Conservation (phyloP, 2,113 vertebrate genomes). For the Eptatretus burgeri region DNA sequence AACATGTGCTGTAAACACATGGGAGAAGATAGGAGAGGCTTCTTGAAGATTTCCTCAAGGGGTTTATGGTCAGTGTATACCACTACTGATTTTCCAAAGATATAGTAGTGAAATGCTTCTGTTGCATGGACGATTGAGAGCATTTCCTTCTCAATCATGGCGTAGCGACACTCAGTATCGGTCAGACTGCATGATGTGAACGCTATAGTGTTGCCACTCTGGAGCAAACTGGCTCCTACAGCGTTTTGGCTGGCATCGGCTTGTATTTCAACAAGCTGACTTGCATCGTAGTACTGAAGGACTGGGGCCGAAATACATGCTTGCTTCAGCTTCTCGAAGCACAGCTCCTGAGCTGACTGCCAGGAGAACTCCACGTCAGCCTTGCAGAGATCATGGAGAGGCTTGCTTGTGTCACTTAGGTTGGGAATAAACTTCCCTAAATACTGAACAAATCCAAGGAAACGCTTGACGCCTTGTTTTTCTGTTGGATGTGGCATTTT, state of each 20-base stretch:
- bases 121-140: neutral
- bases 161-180: neutral
- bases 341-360: neutral
- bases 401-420: neutral
- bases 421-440: conserved; percentile 1
- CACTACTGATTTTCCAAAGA: neutral
- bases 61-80: neutral
- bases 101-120: conserved; percentile 1
- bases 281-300: neutral
- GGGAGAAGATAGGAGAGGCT: conserved; percentile 4
- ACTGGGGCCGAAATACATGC: neutral
- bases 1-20: neutral
- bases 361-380: neutral
- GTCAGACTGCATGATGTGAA: neutral
- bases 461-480: neutral
- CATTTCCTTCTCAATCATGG: neutral
- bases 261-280: neutral
- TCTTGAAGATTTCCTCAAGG: neutral
- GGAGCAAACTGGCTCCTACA: neutral
- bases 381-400: neutral
- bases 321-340: neutral
- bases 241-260: neutral
- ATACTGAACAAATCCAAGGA: neutral
- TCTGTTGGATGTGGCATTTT: neutral
- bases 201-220: neutral